Percentiles rank a stretch among this genome's conserved stretches.
Evolutionary conservation across 2,797 vertebrate species (phyloP).

Genomic region (Gobio occitaniae): DNA sequence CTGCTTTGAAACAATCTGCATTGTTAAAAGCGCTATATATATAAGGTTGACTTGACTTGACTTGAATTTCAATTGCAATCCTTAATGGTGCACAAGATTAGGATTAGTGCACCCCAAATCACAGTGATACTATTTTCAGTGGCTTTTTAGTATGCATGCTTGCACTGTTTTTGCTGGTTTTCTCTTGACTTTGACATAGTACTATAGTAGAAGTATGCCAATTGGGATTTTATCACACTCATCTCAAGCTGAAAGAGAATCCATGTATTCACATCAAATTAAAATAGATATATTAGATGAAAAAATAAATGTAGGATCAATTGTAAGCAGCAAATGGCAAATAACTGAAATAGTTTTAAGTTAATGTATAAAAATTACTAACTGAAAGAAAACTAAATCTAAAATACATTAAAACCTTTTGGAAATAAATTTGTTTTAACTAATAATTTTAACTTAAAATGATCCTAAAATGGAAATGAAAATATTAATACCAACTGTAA

Average conservation of each 20-base stretch:
- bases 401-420: background rate
- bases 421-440: background rate
- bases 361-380: background rate
- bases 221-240: background rate
- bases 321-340: too few relatives aligned
- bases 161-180: background rate
- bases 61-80: background rate
- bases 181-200: background rate
- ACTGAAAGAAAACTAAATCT: background rate
- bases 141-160: background rate
- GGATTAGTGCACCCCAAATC: background rate
- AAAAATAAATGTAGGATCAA: background rate
- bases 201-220: background rate
- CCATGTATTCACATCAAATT: background rate
- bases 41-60: too few relatives aligned
- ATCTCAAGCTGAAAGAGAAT: background rate
- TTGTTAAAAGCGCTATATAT: too few relatives aligned
- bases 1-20: too few relatives aligned
- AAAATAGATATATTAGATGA: background rate
- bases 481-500: background rate
- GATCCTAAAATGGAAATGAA: background rate
- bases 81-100: background rate
- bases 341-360: background rate
- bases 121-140: background rate
- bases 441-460: background rate